Conservation (phyloP, 2,888 invertebrate species). For the Cantharis rufa region DNA sequence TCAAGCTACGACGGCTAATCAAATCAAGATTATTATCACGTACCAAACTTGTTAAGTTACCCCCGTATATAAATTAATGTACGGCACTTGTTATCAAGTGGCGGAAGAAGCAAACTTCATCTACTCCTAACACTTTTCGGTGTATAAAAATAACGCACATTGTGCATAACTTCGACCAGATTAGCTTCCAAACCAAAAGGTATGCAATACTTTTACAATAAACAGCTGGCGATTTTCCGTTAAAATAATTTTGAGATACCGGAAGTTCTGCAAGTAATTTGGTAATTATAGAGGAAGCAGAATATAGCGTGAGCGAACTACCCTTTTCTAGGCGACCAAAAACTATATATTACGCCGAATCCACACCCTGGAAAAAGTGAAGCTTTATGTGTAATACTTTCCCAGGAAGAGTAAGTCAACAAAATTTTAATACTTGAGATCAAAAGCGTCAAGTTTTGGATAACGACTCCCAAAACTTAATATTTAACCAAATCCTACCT, state of each 20-base stretch:
- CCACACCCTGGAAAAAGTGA: neutral
- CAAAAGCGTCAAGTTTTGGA: neutral
- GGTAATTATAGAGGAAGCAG: neutral
- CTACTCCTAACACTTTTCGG: neutral
- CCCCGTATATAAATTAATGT: neutral
- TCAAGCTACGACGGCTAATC: too few relatives aligned
- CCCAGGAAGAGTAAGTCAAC: neutral
- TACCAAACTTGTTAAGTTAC: neutral
- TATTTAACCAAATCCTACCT: neutral
- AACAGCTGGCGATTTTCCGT: neutral
- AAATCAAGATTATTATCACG: neutral
- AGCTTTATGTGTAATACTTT: neutral
- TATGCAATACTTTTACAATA: neutral
- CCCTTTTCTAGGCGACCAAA: neutral
- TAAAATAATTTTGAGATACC: neutral
- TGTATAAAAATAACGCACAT: neutral
- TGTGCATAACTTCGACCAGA: neutral
- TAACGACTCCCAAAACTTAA: neutral
- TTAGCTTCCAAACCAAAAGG: neutral
- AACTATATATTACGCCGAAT: neutral
- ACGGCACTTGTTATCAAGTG: neutral
- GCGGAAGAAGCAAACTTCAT: neutral
- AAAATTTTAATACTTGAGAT: neutral
- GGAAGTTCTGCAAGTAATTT: neutral
- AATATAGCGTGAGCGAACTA: neutral